Conservation (phyloP, 2,888 invertebrate genomes). For the Thymelicus lineola region DNA sequence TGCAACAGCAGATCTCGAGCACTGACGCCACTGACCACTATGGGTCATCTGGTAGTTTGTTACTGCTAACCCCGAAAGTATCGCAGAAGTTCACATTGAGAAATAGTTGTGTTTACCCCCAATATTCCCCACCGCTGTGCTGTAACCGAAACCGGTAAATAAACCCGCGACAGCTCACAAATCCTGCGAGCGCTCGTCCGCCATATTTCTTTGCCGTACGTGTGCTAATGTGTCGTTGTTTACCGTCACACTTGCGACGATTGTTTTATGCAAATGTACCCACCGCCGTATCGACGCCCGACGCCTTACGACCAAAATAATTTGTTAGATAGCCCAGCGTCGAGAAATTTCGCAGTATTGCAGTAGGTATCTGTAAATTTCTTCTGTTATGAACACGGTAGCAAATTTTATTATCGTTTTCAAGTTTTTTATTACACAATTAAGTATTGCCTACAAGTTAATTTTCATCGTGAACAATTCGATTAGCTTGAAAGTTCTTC, state of each 20-base stretch:
- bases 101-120: not conserved
- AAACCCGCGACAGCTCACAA: slow-evolving; percentile 12
- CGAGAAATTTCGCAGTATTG: not conserved
- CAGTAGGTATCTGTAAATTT: not conserved
- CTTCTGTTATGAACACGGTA: too few species aligned
- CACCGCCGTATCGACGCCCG: slow-evolving; percentile 40
- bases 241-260: slow-evolving; percentile 49
- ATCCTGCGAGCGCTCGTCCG: slow-evolving; percentile 9
- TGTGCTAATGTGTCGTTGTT: slow-evolving; percentile 20
- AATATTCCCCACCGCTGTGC: not conserved
- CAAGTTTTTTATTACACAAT: too few species aligned
- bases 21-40: too few species aligned
- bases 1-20: too few species aligned
- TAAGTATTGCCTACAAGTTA: too few species aligned
- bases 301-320: slow-evolving; percentile 30
- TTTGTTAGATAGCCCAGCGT: not conserved
- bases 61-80: too few species aligned
- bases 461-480: too few species aligned
- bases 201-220: slow-evolving; percentile 20
- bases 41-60: too few species aligned
- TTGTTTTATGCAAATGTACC: slow-evolving; percentile 55
- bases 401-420: too few species aligned
- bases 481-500: too few species aligned
- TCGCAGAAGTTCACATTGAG: not conserved
- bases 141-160: not conserved